phyloP scores from a whole-genome alignment of 2,113 vertebrate genomes.

The Plotosus lineatus region DNA sequence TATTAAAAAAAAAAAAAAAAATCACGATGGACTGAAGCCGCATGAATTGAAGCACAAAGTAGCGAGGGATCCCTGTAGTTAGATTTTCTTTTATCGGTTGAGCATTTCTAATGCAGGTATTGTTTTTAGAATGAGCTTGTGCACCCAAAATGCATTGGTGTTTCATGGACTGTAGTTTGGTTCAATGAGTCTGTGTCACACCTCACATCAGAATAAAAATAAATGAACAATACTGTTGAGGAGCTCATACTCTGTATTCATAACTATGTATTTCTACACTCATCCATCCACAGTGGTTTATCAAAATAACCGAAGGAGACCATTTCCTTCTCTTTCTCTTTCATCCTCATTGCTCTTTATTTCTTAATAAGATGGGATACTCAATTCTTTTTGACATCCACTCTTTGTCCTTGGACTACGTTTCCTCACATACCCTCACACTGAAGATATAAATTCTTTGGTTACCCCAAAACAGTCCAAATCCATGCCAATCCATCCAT shows the following conservation, averaged over 20 bases:
- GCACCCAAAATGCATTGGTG: background rate
- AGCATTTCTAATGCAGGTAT: background rate
- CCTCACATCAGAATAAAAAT: conserved; percentile 1
- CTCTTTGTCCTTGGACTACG: conserved; percentile 28
- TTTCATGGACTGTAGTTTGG: background rate
- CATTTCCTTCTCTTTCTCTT: conserved; percentile 31
- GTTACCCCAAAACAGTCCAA: background rate
- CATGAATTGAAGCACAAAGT: too few species aligned
- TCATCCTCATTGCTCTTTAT: conserved; percentile 50
- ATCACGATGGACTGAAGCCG: too few species aligned
- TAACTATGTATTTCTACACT: conserved; percentile 10
- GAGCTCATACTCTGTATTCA: background rate
- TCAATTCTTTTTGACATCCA: conserved; percentile 44
- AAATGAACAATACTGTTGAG: conserved; percentile 7
- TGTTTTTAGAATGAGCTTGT: conserved; percentile 5
- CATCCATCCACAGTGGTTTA: conserved; percentile 46
- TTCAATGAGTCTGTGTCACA: background rate
- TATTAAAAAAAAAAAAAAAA: too few species aligned
- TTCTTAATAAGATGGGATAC: conserved; percentile 24
- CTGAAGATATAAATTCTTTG: conserved; percentile 3
- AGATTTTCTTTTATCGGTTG: background rate
- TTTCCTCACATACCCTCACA: background rate
- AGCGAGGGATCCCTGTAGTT: too few species aligned
- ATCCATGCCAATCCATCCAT: background rate
- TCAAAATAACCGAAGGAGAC: conserved; percentile 7